phyloP scores from a whole-genome alignment of 2,888 invertebrate genomes.

The Yponomeuta malinellus region DNA sequence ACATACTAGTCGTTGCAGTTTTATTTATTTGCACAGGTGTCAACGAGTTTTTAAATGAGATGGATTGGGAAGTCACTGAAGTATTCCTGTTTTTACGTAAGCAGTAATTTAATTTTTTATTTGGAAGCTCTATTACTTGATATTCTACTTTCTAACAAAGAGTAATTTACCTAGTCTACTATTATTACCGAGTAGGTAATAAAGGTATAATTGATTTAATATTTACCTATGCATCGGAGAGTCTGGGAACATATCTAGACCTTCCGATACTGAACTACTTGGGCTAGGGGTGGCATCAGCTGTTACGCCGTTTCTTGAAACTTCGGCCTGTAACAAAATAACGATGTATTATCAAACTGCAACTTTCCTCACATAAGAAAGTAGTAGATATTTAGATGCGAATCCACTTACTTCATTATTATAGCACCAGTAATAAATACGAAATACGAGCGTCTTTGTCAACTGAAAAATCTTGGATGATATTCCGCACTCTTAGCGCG shows the following conservation, averaged over 20 bases:
- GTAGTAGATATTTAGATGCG: too few relatives aligned
- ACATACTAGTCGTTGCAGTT: constrained; percentile 58
- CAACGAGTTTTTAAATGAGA: constrained; percentile 6
- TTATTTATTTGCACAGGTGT: constrained; percentile 52
- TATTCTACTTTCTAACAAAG: not conserved
- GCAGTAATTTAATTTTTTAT: not conserved
- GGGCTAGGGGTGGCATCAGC: constrained; percentile 90
- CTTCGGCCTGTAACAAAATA: constrained; percentile 55
- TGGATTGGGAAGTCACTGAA: not conserved
- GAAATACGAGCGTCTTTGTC: too few relatives aligned
- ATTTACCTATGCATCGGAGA: constrained; percentile 87
- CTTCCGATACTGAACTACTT: constrained; percentile 92
- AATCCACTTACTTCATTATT: too few relatives aligned
- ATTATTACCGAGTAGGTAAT: not conserved
- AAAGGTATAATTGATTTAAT: not conserved
- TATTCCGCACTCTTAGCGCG: too few relatives aligned
- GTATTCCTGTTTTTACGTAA: not conserved
- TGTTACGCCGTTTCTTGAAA: constrained; percentile 75
- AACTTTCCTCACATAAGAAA: too few relatives aligned
- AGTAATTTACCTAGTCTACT: not conserved
- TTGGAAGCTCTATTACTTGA: not conserved
- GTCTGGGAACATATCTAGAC: constrained; percentile 92
- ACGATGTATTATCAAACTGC: not conserved
- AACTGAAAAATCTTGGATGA: too few relatives aligned
- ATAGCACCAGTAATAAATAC: too few relatives aligned